Conservation (phyloP, 2,888 invertebrate genomes). For the Caenorhabditis japonica region DNA sequence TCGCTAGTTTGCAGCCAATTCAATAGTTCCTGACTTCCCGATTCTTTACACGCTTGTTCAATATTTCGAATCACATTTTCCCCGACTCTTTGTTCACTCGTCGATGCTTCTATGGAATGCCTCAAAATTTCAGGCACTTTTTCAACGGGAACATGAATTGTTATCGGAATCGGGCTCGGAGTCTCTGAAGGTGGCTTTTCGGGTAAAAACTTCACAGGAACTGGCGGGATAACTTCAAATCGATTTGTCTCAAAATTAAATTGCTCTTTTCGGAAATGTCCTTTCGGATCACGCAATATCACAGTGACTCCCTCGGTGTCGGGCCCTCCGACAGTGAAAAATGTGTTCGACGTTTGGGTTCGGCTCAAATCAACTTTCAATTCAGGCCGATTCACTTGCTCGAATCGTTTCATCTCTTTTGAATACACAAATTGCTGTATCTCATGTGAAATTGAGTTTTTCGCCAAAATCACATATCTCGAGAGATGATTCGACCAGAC, state of each 20-base stretch:
- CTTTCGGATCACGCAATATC: slow-evolving; percentile 4
- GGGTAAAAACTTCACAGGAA: slow-evolving; percentile 6
- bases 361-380: neutral
- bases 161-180: neutral
- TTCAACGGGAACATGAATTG: neutral
- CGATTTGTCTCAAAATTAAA: slow-evolving; percentile 1
- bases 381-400: neutral
- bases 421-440: slow-evolving; percentile 20
- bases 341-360: neutral
- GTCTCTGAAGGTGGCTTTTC: neutral
- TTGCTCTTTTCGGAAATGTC: slow-evolving; percentile 9
- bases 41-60: too few relatives aligned
- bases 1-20: too few relatives aligned
- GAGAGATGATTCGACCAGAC: slow-evolving; percentile 13
- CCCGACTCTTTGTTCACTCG: neutral
- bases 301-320: slow-evolving; percentile 3
- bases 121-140: neutral
- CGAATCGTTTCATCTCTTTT: neutral
- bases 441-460: neutral
- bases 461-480: slow-evolving; percentile 14
- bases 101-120: too few relatives aligned
- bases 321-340: slow-evolving; percentile 12
- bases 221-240: neutral
- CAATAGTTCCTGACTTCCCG: too few relatives aligned
- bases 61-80: neutral